Conservation (phyloP, 2,113 vertebrate genomes). For the Dipodomys merriami region DNA sequence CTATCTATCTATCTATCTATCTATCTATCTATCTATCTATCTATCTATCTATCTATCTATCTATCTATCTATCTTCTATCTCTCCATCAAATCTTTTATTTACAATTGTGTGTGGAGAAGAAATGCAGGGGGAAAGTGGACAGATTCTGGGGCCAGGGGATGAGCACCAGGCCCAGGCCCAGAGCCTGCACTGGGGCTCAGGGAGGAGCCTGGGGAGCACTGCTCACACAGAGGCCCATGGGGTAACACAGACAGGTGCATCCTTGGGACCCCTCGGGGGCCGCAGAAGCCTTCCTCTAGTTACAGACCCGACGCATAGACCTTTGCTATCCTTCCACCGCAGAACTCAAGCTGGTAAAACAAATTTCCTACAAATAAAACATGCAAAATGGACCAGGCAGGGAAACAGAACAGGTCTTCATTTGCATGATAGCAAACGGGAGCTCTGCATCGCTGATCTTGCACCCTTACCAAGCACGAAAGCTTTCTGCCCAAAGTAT, state of each 20-base stretch:
- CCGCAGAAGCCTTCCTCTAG: no score
- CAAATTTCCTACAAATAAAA: neutral
- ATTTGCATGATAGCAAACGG: conserved; percentile 47
- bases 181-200: no score
- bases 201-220: no score
- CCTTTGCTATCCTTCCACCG: neutral
- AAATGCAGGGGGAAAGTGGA: neutral
- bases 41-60: no score
- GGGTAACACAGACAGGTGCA: no score
- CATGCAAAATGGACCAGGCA: neutral
- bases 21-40: no score
- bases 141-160: neutral
- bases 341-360: neutral
- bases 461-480: neutral
- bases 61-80: neutral
- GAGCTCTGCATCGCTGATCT: neutral
- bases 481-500: neutral
- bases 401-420: neutral
- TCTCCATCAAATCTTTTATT: no score
- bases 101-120: neutral
- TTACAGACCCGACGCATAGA: neutral
- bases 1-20: no score
- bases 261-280: no score
- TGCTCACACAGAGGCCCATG: no score
- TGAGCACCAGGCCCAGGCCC: no score